A percentile compares a stretch with the other conserved stretches of the same genome.
phyloP scores from a whole-genome alignment of 2,888 invertebrate genomes.

The Stegophylla sp. region DNA sequence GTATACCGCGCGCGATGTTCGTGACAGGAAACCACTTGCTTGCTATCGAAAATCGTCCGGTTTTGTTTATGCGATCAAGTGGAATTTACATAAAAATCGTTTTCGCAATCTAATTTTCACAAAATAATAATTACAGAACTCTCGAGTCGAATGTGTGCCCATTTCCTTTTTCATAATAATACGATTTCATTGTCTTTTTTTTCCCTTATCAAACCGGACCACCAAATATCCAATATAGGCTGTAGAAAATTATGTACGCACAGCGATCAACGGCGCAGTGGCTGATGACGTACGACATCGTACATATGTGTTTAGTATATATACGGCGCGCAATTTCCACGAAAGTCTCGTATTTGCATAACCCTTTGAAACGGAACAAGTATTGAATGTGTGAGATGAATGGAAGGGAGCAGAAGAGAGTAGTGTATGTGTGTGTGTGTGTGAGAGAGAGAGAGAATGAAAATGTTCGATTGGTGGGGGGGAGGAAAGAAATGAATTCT shows the following conservation, averaged over 20 bases:
- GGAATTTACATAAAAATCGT: slow-evolving; percentile 25
- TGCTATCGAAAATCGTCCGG: slow-evolving; percentile 18
- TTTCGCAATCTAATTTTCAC: neutral
- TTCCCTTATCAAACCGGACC: neutral
- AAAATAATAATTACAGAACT: neutral
- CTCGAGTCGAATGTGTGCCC: neutral
- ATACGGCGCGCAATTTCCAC: neutral
- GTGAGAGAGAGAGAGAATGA: neutral
- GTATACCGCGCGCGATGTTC: neutral
- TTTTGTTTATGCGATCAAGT: neutral
- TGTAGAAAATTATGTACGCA: neutral
- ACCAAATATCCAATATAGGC: neutral
- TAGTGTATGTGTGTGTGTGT: too few species aligned
- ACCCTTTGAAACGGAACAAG: neutral
- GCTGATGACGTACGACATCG: neutral
- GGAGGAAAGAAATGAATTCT: neutral
- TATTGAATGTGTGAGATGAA: neutral
- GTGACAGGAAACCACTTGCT: slow-evolving; percentile 23
- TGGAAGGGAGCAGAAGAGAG: neutral
- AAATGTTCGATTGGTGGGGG: neutral
- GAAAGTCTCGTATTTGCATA: slow-evolving; percentile 1
- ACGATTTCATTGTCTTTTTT: neutral
- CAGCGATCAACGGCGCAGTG: neutral
- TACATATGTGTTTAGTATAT: neutral
- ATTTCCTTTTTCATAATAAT: neutral